Base-by-base conservation (phyloP, 2,888 invertebrate genomes). In the Andrena minutula region DNA sequence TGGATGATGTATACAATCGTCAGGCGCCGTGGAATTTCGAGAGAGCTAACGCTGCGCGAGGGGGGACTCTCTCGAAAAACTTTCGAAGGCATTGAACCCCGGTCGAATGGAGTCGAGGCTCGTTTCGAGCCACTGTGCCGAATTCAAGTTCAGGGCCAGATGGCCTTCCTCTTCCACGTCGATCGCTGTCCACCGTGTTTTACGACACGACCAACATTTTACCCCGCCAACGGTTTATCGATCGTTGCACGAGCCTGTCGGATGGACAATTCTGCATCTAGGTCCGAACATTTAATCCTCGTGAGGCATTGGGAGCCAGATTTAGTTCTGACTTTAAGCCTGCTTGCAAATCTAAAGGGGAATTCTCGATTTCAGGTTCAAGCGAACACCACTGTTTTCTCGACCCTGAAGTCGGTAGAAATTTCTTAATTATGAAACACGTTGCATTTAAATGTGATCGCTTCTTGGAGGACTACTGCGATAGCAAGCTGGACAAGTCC, bases 51-150 rank as follows among this genome's bases (percentile, higher is more conserved):
- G 47, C 32, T 35, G 78, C 41, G 16, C 41, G 41, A 72, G 77
- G 73, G 68, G 77, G 73, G 70, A 69, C 85, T 80, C 86, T 82
- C 84, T 87, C 85, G 86, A 86, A 80, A 68, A 92, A 92, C 92
- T 92, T 92, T 92, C 92, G 84, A 91, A 92, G 92, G 83, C 91
- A 84, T 91, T 92, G 92, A 91, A 91, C 91, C 85, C 73, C 60
- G 78, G 56, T 65, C 70, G 80, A 86, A 84, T 60, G 85, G 74
- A 79, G 79, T 28, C 65, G 69, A 53, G n/a, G 23, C 35, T n/a
- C 75, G 75, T 63, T 66, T 49, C 66, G 60, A 72, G 79, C 63
- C 61, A 69, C 28, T 74, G 81, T 64, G 82, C 83, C 80, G 81
- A 79, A 85, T 75, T 87, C 91, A 92, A 92, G 92, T 91, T 92